A percentile compares a stretch with the other conserved stretches of the same genome.
phyloP scores from a whole-genome alignment of 2,113 vertebrate genomes.

The Pseudolaguvia tuberculata region DNA sequence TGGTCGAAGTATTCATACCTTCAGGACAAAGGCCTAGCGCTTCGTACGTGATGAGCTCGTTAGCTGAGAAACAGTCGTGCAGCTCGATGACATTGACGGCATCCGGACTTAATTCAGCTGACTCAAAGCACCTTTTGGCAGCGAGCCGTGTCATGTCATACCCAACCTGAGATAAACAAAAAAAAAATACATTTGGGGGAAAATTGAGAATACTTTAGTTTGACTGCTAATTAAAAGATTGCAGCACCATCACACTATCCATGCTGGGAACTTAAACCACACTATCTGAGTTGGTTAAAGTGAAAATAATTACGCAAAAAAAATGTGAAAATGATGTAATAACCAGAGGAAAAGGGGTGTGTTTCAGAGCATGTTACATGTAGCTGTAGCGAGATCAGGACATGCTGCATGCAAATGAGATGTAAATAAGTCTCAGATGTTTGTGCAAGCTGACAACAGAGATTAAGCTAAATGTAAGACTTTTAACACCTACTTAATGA shows the following conservation, averaged over 20 bases:
- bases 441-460: neutral
- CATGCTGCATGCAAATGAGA: no score
- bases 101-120: slow-evolving; percentile 72
- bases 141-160: slow-evolving; percentile 85
- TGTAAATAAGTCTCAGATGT: neutral
- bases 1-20: slow-evolving; percentile 72
- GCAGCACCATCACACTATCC: no score
- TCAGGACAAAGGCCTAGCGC: slow-evolving; percentile 88
- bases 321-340: neutral
- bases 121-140: slow-evolving; percentile 76
- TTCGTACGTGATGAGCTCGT: slow-evolving; percentile 93
- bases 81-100: slow-evolving; percentile 91
- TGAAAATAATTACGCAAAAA: neutral
- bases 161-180: slow-evolving; percentile 73
- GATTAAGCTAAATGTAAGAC: no score
- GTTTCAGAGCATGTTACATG: neutral
- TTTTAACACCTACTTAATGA: no score
- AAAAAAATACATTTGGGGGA: neutral
- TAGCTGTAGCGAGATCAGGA: neutral
- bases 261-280: no score
- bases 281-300: neutral
- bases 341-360: neutral
- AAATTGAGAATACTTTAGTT: no score
- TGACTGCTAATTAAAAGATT: no score
- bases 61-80: slow-evolving; percentile 93